phyloP scores from a whole-genome alignment of 2,113 vertebrate genomes.

The Pungitius pungitius region DNA sequence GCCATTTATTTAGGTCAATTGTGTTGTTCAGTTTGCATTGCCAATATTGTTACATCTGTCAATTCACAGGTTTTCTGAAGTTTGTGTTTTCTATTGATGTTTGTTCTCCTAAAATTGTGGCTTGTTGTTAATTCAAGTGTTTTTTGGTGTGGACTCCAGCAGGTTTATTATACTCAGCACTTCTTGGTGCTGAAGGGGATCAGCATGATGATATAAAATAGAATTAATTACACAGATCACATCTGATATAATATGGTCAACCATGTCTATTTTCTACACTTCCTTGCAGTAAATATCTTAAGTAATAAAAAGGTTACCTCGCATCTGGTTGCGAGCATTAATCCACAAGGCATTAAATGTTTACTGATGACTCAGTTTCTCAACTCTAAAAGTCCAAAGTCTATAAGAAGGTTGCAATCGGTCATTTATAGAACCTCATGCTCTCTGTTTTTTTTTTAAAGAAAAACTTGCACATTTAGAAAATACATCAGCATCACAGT shows the following conservation, averaged over 20 bases:
- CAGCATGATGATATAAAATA: background rate
- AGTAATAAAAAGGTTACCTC: background rate
- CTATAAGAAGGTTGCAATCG: background rate
- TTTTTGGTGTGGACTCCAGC: background rate
- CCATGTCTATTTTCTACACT: background rate
- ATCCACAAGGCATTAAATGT: background rate
- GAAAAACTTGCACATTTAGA: too few species aligned
- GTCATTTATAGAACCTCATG: background rate
- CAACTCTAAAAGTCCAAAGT: slow-evolving; percentile 9
- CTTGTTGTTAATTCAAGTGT: background rate
- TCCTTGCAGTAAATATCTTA: background rate
- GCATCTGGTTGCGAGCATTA: background rate
- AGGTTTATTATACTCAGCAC: background rate
- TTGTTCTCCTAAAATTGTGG: background rate
- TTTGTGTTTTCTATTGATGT: background rate
- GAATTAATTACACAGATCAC: background rate
- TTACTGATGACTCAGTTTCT: background rate
- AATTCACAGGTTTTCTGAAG: too few species aligned
- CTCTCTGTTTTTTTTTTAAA: too few species aligned
- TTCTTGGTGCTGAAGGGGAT: background rate
- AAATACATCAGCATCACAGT: slow-evolving; percentile 46
- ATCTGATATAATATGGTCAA: background rate
- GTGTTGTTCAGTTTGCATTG: background rate
- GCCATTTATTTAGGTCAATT: background rate
- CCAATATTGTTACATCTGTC: background rate